A percentile compares a stretch with the other conserved stretches of the same genome.
Conservation (phyloP, 2,888 invertebrate genomes). For the Dromius quadrimaculatus region DNA sequence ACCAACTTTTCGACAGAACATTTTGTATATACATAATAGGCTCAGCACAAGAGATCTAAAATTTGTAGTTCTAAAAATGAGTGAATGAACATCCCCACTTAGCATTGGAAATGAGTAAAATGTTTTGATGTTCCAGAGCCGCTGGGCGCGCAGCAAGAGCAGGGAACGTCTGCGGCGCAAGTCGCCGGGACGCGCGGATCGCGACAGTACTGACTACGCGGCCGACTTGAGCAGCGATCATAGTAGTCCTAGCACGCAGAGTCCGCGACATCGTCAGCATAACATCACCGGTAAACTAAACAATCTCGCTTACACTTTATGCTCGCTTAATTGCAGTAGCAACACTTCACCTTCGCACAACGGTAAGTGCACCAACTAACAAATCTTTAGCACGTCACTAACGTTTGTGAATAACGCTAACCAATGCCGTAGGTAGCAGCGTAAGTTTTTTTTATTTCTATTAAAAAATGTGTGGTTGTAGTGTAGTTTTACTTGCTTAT, state of each 20-base stretch:
- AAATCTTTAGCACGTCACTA: no score
- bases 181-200: constrained; percentile 71
- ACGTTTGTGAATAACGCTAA: no score
- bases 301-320: background rate
- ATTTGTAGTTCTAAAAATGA: background rate
- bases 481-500: no score
- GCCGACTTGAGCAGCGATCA: constrained; percentile 85
- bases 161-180: constrained; percentile 75
- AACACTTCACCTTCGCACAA: no score
- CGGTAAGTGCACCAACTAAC: no score
- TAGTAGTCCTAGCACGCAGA: constrained; percentile 81
- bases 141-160: constrained; percentile 81
- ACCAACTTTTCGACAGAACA: background rate
- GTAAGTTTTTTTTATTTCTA: no score
- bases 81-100: background rate
- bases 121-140: constrained; percentile 69
- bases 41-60: background rate
- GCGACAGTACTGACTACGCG: constrained; percentile 79
- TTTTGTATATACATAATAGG: background rate
- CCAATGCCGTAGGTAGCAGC: no score
- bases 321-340: no score
- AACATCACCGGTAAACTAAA: constrained; percentile 68
- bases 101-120: background rate
- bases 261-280: constrained; percentile 78
- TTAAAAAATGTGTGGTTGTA: no score